Evolutionary conservation across 2,888 invertebrate genomes (phyloP).

Genomic region (Andrena bicolor): DNA sequence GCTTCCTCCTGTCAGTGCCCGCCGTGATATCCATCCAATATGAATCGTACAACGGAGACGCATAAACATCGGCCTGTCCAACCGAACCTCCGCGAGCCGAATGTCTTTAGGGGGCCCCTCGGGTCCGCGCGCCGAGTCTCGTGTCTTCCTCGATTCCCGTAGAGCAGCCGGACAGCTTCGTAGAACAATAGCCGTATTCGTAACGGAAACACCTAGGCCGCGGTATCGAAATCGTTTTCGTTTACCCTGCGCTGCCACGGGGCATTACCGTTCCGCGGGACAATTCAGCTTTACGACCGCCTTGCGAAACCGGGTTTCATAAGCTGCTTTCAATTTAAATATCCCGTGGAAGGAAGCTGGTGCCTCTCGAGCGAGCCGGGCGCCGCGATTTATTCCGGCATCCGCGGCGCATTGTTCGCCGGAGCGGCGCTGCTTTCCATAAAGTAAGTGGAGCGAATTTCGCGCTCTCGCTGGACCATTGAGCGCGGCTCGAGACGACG

Average conservation of each 20-base stretch:
- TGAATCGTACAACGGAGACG: slow-evolving; percentile 66
- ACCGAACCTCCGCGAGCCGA: slow-evolving; percentile 34
- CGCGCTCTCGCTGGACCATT: slow-evolving; percentile 55
- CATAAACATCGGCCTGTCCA: slow-evolving; percentile 62
- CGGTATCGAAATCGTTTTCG: slow-evolving; percentile 23
- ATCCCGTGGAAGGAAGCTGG: slow-evolving; percentile 27
- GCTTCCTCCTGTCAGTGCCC: slow-evolving; percentile 49
- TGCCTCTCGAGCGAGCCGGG: not conserved
- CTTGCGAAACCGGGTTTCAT: slow-evolving; percentile 29
- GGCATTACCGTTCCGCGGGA: slow-evolving; percentile 2
- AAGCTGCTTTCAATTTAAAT: slow-evolving; percentile 43
- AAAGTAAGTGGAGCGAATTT: slow-evolving; percentile 62
- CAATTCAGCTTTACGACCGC: slow-evolving; percentile 28
- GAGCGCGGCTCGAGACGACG: slow-evolving; percentile 21
- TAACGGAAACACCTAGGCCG: slow-evolving; percentile 25
- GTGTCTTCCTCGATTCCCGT: slow-evolving; percentile 48
- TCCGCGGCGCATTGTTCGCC: slow-evolving; percentile 32
- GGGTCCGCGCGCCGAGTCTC: slow-evolving; percentile 4
- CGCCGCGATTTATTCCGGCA: slow-evolving; percentile 18
- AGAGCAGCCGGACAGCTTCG: slow-evolving; percentile 21
- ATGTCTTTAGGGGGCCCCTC: slow-evolving; percentile 13
- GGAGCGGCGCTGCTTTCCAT: slow-evolving; percentile 51
- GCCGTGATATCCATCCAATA: slow-evolving; percentile 41
- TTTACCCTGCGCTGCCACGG: not conserved
- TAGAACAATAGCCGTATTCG: slow-evolving; percentile 34